Evolutionary conservation across 2,888 invertebrate species (phyloP).

Genomic region (Allacma fusca): DNA sequence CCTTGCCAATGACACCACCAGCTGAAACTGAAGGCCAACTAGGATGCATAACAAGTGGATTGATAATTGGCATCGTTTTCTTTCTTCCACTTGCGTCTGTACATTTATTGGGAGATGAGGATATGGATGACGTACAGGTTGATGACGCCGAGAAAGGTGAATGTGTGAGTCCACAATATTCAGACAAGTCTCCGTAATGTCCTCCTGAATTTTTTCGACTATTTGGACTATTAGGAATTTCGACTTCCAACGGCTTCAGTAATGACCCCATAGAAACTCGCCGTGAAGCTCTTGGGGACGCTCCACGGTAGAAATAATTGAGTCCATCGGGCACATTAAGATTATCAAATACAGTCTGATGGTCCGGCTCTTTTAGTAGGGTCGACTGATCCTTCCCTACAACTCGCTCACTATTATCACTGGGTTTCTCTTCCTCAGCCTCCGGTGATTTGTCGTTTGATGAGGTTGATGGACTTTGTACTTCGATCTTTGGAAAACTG

Average conservation of each 20-base stretch:
- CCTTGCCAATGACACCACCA: conserved; percentile 91
- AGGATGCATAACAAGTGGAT: conserved; percentile 84
- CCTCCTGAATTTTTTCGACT: conserved; percentile 54
- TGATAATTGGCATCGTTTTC: conserved; percentile 85
- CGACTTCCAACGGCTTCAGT: conserved; percentile 73
- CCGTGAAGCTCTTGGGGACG: conserved; percentile 74
- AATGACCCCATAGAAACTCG: conserved; percentile 91
- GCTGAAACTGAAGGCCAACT: conserved; percentile 75
- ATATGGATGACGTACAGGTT: conserved; percentile 67
- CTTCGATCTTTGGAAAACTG: conserved; percentile 57
- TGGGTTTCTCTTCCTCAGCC: conserved; percentile 47
- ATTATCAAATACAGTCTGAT: conserved; percentile 32
- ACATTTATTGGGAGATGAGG: conserved; percentile 65
- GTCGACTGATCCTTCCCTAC: conserved; percentile 13
- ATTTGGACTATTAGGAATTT: conserved; percentile 60
- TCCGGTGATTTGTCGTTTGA: conserved; percentile 55
- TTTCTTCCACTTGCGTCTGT: conserved; percentile 68
- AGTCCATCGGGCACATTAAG: conserved; percentile 44
- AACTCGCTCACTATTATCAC: conserved; percentile 42
- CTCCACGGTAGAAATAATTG: conserved; percentile 57
- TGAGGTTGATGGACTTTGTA: conserved; percentile 59
- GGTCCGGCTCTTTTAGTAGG: conserved; percentile 24
- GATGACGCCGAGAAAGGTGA: conserved; percentile 65
- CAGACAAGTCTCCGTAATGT: conserved; percentile 46
- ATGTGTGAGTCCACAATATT: conserved; percentile 54